Percentiles rank a stretch among this genome's conserved stretches.
Conservation (phyloP, 2,888 invertebrate species). For the Incurvaria masculella region DNA sequence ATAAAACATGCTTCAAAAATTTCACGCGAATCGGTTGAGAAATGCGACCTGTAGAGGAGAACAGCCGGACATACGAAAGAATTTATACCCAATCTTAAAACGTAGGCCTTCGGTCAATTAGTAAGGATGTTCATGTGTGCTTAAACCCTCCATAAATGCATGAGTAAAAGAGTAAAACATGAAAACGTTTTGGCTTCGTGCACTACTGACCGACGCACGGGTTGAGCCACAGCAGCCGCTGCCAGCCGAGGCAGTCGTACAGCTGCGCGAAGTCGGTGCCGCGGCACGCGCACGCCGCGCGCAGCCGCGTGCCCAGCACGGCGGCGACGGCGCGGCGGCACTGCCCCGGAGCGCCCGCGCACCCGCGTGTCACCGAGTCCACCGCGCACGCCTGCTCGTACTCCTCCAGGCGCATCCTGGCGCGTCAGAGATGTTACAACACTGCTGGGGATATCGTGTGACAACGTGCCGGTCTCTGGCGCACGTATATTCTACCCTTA, state of each 20-base stretch:
- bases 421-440: slow-evolving; percentile 10
- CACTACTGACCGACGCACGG: slow-evolving; percentile 86
- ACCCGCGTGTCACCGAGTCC: slow-evolving; percentile 85
- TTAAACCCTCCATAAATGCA: background rate
- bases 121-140: no score
- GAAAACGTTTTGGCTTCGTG: no score
- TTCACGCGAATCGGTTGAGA: no score
- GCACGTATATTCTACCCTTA: no score
- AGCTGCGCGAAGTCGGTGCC: slow-evolving; percentile 81
- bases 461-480: background rate
- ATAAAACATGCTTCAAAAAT: no score
- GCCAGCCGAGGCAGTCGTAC: slow-evolving; percentile 89
- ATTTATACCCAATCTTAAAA: no score
- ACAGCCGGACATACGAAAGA: no score
- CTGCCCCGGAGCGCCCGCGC: slow-evolving; percentile 80
- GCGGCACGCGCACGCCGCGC: slow-evolving; percentile 85
- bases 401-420: slow-evolving; percentile 75
- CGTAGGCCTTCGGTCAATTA: no score
- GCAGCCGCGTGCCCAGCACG: slow-evolving; percentile 84
- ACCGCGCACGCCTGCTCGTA: slow-evolving; percentile 92
- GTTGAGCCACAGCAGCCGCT: slow-evolving; percentile 85
- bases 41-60: no score
- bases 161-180: slow-evolving; percentile 1
- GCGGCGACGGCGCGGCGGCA: slow-evolving; percentile 84
- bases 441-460: background rate